Percentiles rank a stretch among this genome's conserved stretches.
Conservation (phyloP, 2,888 invertebrate species). For the Plutella xylostella region DNA sequence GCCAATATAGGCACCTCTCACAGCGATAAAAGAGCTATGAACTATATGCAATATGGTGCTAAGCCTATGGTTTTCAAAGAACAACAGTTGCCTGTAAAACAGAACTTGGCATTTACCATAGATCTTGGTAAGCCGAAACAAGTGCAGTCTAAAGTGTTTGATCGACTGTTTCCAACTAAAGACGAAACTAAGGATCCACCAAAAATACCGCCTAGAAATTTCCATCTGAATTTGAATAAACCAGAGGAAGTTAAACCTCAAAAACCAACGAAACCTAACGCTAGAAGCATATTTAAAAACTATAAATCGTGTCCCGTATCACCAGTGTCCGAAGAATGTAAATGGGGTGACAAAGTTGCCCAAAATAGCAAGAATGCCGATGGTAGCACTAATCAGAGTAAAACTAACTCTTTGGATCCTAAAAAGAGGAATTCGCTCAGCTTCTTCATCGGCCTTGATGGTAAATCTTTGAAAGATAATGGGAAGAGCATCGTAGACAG, state of each 20-base stretch:
- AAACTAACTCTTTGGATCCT: slow-evolving; percentile 52
- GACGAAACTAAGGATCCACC: slow-evolving; percentile 34
- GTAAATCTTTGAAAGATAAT: slow-evolving; percentile 46
- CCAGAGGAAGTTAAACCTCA: slow-evolving; percentile 38
- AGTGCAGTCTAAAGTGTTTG: slow-evolving; percentile 52
- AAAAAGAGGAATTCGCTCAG: slow-evolving; percentile 73
- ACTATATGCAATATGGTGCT: slow-evolving; percentile 30
- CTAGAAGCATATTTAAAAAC: slow-evolving; percentile 71
- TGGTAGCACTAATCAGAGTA: slow-evolving; percentile 31
- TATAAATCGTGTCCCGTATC: slow-evolving; percentile 86
- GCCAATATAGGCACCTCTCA: slow-evolving; percentile 32
- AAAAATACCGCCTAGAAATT: slow-evolving; percentile 45
- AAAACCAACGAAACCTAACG: slow-evolving; percentile 42
- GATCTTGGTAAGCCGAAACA: slow-evolving; percentile 42
- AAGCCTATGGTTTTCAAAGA: slow-evolving; percentile 49
- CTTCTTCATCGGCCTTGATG: slow-evolving; percentile 74
- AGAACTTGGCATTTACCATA: slow-evolving; percentile 39
- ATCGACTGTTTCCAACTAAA: slow-evolving; percentile 44
- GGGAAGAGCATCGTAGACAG: slow-evolving; percentile 72
- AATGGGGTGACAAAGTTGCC: slow-evolving; percentile 67
- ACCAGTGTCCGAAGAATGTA: slow-evolving; percentile 83
- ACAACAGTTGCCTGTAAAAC: slow-evolving; percentile 39
- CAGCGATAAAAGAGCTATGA: slow-evolving; percentile 31
- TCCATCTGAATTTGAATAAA: slow-evolving; percentile 47
- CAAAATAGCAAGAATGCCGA: slow-evolving; percentile 30